Evolutionary conservation across 2,113 vertebrate genomes (phyloP).

Genomic region (Corapipo altera): DNA sequence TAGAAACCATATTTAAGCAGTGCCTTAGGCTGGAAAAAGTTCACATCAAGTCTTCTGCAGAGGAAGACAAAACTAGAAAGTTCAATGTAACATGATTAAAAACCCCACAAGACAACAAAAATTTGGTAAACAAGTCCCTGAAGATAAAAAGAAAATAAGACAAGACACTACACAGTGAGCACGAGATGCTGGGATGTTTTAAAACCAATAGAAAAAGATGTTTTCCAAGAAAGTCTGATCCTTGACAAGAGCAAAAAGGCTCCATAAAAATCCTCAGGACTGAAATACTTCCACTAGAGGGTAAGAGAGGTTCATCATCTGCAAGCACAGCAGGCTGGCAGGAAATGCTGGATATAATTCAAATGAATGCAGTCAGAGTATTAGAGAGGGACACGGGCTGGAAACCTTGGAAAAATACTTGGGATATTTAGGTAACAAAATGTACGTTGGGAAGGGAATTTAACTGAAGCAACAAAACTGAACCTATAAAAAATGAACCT

Average conservation of each 20-base stretch:
- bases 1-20: not conserved
- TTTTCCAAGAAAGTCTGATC: not conserved
- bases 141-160: not conserved
- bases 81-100: not conserved
- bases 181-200: not conserved
- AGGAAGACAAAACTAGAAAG: not conserved
- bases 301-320: conserved; percentile 42
- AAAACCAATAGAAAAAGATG: not conserved
- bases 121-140: not conserved
- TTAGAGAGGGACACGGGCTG: not conserved
- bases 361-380: not conserved
- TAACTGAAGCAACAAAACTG: not conserved
- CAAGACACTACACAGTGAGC: not conserved
- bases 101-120: rapidly evolving
- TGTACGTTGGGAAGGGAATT: not conserved
- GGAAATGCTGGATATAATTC: not conserved
- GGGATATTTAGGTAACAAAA: not conserved
- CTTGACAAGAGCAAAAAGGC: not conserved
- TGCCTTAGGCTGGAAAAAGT: not conserved
- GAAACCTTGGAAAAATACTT: not conserved
- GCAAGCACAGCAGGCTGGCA: not conserved
- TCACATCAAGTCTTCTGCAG: not conserved
- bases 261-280: not conserved
- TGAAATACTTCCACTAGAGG: conserved; percentile 52
- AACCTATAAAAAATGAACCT: not conserved